These are phyloP conservation scores for Lysiphlebus fabarum DNA, from an alignment of 1,140 invertebrate genomes.

Conservation along the genomic window DNA sequence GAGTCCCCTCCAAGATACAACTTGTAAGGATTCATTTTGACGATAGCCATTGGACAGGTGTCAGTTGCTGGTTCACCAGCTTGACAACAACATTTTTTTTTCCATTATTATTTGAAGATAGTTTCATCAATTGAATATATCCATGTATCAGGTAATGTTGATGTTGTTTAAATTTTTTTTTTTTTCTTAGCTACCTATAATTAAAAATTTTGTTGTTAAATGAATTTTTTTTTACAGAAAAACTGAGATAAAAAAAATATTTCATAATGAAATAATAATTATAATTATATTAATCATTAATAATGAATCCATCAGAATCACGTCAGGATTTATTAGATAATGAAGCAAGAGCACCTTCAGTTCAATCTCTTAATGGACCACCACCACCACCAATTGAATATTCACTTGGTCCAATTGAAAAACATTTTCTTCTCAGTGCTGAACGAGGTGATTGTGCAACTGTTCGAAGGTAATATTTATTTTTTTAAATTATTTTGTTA, in stretches of 20 bases:
- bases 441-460: slow-evolving; percentile 85
- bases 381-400: slow-evolving; percentile 55
- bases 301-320: slow-evolving; percentile 54
- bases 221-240: neutral
- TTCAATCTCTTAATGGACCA: slow-evolving; percentile 31
- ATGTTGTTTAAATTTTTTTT: no score
- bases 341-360: slow-evolving; percentile 36
- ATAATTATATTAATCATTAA: no score
- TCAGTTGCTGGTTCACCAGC: slow-evolving; percentile 5
- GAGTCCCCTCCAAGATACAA: slow-evolving; percentile 16
- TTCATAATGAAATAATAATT: no score
- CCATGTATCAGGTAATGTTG: no score
- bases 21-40: slow-evolving; percentile 27
- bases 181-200: neutral
- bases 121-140: no score
- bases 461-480: slow-evolving; percentile 67
- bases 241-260: neutral
- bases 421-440: slow-evolving; percentile 79
- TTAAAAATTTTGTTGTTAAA: neutral
- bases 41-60: slow-evolving; percentile 13
- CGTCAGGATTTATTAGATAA: slow-evolving; percentile 51
- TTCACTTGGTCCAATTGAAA: slow-evolving; percentile 74
- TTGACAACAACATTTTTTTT: no score
- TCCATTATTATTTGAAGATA: no score
- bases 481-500: neutral